These are phyloP conservation scores for Andrena praecox DNA, from an alignment of 2,888 invertebrate genomes.

Conservation along the genomic window DNA sequence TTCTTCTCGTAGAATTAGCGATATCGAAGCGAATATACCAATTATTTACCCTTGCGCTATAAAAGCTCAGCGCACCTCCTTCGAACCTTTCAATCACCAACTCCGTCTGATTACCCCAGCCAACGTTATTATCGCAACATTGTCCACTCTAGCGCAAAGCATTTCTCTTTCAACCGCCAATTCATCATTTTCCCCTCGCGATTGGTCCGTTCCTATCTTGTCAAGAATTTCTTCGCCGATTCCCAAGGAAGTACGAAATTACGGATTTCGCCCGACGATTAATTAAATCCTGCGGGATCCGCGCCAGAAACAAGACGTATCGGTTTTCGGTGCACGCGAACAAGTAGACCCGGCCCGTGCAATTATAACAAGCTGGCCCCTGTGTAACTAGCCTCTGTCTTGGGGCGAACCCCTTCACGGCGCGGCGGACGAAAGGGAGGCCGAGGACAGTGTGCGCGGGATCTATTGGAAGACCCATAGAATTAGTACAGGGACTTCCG, in stretches of 20 bases:
- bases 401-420: conserved; percentile 42
- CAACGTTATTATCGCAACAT: not conserved
- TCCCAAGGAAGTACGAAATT: not conserved
- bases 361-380: conserved; percentile 60
- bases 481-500: conserved; percentile 77
- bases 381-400: conserved; percentile 59
- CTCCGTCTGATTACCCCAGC: not conserved
- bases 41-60: too few relatives aligned
- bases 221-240: not conserved
- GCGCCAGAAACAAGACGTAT: not conserved
- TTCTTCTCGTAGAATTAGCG: not conserved
- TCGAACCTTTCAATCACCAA: too few relatives aligned
- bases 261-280: conserved; percentile 24
- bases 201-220: not conserved
- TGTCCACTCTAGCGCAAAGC: not conserved
- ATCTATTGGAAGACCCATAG: conserved; percentile 71
- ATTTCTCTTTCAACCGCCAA: not conserved
- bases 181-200: not conserved
- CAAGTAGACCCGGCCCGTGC: conserved; percentile 14
- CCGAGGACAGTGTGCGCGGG: conserved; percentile 24
- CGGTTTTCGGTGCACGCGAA: conserved; percentile 6
- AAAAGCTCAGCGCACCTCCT: too few relatives aligned
- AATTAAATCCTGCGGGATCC: conserved; percentile 27
- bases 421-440: conserved; percentile 43
- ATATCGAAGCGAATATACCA: not conserved